These are phyloP conservation scores for Andrena bucephala DNA, from an alignment of 2,888 invertebrate species.

Conservation along the genomic window DNA sequence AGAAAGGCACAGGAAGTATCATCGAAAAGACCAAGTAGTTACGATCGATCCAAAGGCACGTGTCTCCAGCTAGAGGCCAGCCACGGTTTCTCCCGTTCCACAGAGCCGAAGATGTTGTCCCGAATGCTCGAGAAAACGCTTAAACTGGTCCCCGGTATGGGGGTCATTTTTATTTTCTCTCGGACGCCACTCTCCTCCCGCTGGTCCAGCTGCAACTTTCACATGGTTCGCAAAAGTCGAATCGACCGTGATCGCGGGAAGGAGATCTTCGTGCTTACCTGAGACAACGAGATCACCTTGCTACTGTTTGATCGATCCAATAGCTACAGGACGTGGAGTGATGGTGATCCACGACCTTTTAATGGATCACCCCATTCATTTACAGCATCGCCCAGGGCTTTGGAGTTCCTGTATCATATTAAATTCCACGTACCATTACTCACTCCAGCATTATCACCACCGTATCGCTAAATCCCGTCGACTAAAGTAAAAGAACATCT, in stretches of 20 bases:
- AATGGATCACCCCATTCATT: no score
- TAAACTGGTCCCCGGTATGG: conserved; percentile 44
- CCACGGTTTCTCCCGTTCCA: conserved; percentile 36
- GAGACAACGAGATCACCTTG: neutral
- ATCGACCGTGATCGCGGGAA: neutral
- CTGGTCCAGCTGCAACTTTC: conserved; percentile 46
- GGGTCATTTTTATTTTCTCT: conserved; percentile 56
- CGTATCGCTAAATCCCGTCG: no score
- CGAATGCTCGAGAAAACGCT: conserved; percentile 48
- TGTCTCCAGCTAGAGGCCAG: neutral
- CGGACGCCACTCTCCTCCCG: neutral
- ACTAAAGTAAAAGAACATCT: no score
- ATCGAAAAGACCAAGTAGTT: neutral
- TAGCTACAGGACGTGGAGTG: neutral
- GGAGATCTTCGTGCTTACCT: neutral
- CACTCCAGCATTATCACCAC: no score
- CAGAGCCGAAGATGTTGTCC: conserved; percentile 20
- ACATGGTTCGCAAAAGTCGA: conserved; percentile 27
- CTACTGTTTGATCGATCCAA: neutral
- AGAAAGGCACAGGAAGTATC: no score
- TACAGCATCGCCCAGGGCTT: no score
- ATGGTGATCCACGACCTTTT: no score
- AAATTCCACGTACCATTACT: no score
- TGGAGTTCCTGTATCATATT: no score
- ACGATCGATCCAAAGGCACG: neutral